phyloP scores from a whole-genome alignment of 2,888 invertebrate genomes.

The Carterocephalus palaemon region DNA sequence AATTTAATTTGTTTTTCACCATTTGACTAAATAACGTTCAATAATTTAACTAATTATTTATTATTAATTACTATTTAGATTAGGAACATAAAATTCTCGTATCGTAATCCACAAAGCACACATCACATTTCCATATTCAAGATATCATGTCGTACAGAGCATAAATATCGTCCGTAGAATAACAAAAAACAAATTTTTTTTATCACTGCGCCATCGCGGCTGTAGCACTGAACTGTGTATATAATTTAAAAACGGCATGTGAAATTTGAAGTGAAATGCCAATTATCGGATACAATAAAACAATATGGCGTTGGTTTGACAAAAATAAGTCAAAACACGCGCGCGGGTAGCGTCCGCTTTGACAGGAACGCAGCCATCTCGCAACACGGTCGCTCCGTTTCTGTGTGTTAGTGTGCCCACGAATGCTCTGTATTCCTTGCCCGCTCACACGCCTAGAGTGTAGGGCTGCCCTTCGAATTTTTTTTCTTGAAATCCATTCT shows the following conservation, averaged over 20 bases:
- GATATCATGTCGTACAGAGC: constrained; percentile 21
- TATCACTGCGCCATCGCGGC: constrained; percentile 19
- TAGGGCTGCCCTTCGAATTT: constrained; percentile 50
- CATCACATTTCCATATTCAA: constrained; percentile 25
- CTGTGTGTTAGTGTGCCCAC: constrained; percentile 47
- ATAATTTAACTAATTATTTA: constrained; percentile 28
- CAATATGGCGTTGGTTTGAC: constrained; percentile 70
- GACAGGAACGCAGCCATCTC: constrained; percentile 55
- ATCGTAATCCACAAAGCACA: constrained; percentile 18
- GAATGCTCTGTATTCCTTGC: constrained; percentile 50
- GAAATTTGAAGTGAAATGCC: constrained; percentile 30
- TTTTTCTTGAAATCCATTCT: constrained; percentile 10
- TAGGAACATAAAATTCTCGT: constrained; percentile 21
- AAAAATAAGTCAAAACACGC: constrained; percentile 65
- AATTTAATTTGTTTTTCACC: constrained; percentile 5
- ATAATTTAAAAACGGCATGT: constrained; percentile 25
- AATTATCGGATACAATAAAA: constrained; percentile 50
- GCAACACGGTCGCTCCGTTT: constrained; percentile 56
- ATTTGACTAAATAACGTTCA: constrained; percentile 18
- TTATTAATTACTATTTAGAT: constrained; percentile 11
- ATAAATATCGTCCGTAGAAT: constrained; percentile 19
- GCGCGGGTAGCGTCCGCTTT: constrained; percentile 43
- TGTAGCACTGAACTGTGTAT: constrained; percentile 23
- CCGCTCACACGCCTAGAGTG: constrained; percentile 60
- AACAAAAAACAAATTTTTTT: constrained; percentile 16